Base-by-base conservation (phyloP, 2,888 invertebrate genomes). In the Campoletis raptor region DNA sequence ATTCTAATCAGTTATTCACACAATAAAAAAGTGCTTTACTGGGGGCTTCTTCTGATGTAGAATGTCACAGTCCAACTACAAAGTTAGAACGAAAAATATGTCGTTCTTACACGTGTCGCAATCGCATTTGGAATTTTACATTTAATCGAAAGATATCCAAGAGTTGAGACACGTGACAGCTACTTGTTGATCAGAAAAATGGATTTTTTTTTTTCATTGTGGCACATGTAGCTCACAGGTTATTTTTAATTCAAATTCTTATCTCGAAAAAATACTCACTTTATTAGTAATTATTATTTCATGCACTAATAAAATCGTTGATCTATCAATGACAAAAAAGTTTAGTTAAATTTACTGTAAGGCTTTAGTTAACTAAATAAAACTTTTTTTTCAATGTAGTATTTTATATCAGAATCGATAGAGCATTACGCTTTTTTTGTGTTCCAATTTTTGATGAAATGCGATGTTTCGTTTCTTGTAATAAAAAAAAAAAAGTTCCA, bases 61-160 rank as follows among this genome's bases (percentile, higher is more conserved):
- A 24, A 52, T 40, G 21, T 10, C 73, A 37, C 37, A 54, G 21
- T 73, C 18, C 12, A 24, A 30, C 42, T 45, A 30, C 24, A 24
- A 45, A 18, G 18, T 48, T 52, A 72, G 0, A n/a, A n/a, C 30
- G 61, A 72, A 64, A 42, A 48, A 73, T n/a, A 74, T 70, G 45
- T 64, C 36, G 66, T 73, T 48, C 67, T 90, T 83, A 89, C 90
- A 90, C 89, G 79, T 81, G 70, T 77, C 64, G 61, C 30, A 24
- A 54, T 45, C 54, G 36, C 37, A 64, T 45, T 12, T 45, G 24
- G 3, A 30, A 8, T 67, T n/a, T 30, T n/a, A 10, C 30, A 52
- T 24, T 30, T 76, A 37, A 81, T 52, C 61, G 61, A 37, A 37
- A 76, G 64, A 64, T 76, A 80, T 76, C 69, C 8, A 52, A 70